These are phyloP conservation scores for Acanthochromis polyacanthus DNA, from an alignment of 2,113 vertebrate species.

Conservation along the genomic window DNA sequence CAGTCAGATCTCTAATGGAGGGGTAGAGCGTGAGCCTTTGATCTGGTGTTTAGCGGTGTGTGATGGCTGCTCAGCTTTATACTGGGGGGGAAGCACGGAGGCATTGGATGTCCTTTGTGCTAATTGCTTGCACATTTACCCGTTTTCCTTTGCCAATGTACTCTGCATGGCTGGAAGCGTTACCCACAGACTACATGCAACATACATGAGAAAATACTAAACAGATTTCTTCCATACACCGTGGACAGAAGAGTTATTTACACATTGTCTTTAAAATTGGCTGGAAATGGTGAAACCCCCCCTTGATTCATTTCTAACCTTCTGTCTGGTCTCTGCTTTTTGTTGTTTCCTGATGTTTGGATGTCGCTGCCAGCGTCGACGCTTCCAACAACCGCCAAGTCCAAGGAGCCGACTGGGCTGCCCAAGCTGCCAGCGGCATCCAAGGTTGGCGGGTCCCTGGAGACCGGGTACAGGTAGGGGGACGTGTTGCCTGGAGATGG, in stretches of 20 bases:
- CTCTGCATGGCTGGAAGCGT: constrained; percentile 31
- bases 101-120: constrained; percentile 61
- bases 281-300: not conserved
- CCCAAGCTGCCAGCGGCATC: constrained; percentile 10
- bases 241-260: not conserved
- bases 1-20: constrained; percentile 63
- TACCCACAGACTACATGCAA: constrained; percentile 41
- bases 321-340: constrained; percentile 29
- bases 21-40: constrained; percentile 67
- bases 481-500: constrained; percentile 43
- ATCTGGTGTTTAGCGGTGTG: constrained; percentile 65
- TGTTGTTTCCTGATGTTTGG: constrained; percentile 36
- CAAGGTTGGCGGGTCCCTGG: constrained; percentile 37
- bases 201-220: constrained; percentile 33
- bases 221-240: constrained; percentile 7
- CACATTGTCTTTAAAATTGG: not conserved
- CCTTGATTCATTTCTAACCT: constrained; percentile 34
- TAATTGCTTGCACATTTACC: constrained; percentile 75
- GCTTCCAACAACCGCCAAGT: constrained; percentile 24
- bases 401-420: constrained; percentile 32
- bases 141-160: constrained; percentile 28
- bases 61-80: constrained; percentile 57
- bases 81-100: constrained; percentile 32
- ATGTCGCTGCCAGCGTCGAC: not conserved
- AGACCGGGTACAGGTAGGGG: constrained; percentile 35